A percentile compares a stretch with the other conserved stretches of the same genome.
phyloP scores from a whole-genome alignment of 2,797 vertebrate species.

The Myripristis jacobus region DNA sequence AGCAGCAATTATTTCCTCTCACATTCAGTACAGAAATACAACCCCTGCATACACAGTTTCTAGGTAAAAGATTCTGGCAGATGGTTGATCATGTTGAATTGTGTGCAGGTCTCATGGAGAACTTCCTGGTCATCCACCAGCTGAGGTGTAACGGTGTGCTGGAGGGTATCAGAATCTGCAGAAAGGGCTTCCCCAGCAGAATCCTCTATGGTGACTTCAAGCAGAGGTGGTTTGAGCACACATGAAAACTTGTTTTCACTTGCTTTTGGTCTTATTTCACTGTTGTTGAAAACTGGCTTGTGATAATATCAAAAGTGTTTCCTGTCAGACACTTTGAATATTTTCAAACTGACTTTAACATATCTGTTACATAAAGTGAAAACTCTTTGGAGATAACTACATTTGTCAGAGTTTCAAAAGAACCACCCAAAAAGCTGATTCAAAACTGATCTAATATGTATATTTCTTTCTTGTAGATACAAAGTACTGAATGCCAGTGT shows the following conservation, averaged over 20 bases:
- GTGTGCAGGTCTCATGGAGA: slow-evolving; percentile 77
- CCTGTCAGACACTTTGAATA: no score
- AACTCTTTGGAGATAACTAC: no score
- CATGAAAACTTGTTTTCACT: no score
- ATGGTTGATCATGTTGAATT: background rate
- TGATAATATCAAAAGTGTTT: no score
- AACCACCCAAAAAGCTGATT: no score
- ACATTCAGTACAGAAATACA: background rate
- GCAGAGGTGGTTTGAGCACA: slow-evolving; percentile 77
- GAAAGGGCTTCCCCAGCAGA: slow-evolving; percentile 90
- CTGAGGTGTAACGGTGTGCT: slow-evolving; percentile 89
- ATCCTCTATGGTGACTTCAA: slow-evolving; percentile 89
- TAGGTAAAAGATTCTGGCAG: background rate
- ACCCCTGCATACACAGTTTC: background rate
- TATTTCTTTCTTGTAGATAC: slow-evolving; percentile 76
- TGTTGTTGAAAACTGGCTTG: no score
- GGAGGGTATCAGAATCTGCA: slow-evolving; percentile 89
- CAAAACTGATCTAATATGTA: no score
- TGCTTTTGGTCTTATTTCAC: no score
- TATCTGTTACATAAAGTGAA: no score
- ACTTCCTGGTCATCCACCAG: slow-evolving; percentile 87
- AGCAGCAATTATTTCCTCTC: background rate
- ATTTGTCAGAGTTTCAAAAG: no score
- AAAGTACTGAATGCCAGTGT: slow-evolving; percentile 89
- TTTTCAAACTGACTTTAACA: no score